Evolutionary conservation across 92 coral and sea anemone genomes (phyloP).

Genomic region (Blastomussa wellsi): DNA sequence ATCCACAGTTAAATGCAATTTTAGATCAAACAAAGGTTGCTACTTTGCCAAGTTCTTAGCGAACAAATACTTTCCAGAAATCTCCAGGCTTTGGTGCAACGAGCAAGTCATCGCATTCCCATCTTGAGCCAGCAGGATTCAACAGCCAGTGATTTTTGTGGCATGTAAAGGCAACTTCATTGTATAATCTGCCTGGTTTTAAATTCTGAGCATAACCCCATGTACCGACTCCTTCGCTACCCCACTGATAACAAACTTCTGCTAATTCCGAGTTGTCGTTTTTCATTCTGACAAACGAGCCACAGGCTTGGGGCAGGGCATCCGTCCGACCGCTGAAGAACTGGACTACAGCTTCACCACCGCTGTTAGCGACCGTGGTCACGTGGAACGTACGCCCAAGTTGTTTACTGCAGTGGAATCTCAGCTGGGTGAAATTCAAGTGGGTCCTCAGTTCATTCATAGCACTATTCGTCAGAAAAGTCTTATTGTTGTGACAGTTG

Average conservation of each 20-base stretch:
- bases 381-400: conserved; percentile 27
- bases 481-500: neutral
- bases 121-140: neutral
- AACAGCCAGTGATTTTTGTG: conserved; percentile 14
- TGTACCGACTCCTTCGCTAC: neutral
- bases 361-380: conserved; percentile 22
- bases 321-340: conserved; percentile 6
- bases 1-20: too few relatives aligned
- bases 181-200: conserved; percentile 7
- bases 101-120: conserved; percentile 37
- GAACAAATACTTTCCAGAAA: conserved; percentile 41
- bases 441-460: neutral
- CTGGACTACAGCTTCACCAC: conserved; percentile 17
- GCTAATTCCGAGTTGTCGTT: conserved; percentile 25
- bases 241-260: neutral
- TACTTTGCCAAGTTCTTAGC: neutral
- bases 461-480: neutral
- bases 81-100: neutral
- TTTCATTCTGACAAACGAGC: conserved; percentile 6
- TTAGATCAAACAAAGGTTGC: too few relatives aligned
- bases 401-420: neutral
- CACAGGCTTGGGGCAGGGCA: conserved; percentile 17
- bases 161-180: conserved; percentile 13
- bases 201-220: neutral
- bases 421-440: conserved; percentile 16